Evolutionary conservation across 2,113 vertebrate genomes (phyloP), one percentile per base, ranked within the genome.

Genomic region (Cyanoderma ruficeps): DNA sequence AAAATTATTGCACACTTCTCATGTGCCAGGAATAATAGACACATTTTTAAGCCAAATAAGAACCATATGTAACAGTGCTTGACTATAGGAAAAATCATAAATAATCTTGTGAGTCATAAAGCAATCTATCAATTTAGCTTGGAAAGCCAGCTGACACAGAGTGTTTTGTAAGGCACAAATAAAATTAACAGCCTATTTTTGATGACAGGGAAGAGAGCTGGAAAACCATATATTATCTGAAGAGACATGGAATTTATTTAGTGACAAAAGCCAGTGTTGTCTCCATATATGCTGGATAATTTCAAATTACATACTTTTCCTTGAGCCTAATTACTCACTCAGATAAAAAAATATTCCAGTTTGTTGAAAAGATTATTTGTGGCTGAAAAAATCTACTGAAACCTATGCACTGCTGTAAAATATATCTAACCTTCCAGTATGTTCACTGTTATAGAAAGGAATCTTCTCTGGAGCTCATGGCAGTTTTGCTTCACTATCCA

Each of bases 41-140:
- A 53, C 13, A 47, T 61, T 88, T 96, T 90, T 59, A 90, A 94
- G 14, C 75, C 47, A 74, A 91, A 80, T 72, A 90, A 86, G 46
- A 94, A 77, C 55, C 52, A 31, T 86, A 90, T 85, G 46, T 83
- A 79, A 50, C 42, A 85, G 47, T 76, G 42, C 18, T 85, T 5
- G 7, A 69, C 42, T 65, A 37, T 65, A 90, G 75, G 59, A 93
- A 88, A 90, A 94, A 90, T 86, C 50, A 61, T 89, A 94, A 92
- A 93, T 92, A 94, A 95, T 87, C 61, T 71, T 53, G 28, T 94
- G 83, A 94, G 56, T 95, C 77, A 79, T 87, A 65, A 96, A 94
- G 44, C 61, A 68, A 86, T 95, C 90, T 72, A 80, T 92, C 83
- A 95, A 50, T 84, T 87, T 77, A 89, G 23, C 52, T 82, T 89